These are phyloP conservation scores for Apis laboriosa DNA, from an alignment of 1,140 invertebrate genomes.

Conservation along the genomic window DNA sequence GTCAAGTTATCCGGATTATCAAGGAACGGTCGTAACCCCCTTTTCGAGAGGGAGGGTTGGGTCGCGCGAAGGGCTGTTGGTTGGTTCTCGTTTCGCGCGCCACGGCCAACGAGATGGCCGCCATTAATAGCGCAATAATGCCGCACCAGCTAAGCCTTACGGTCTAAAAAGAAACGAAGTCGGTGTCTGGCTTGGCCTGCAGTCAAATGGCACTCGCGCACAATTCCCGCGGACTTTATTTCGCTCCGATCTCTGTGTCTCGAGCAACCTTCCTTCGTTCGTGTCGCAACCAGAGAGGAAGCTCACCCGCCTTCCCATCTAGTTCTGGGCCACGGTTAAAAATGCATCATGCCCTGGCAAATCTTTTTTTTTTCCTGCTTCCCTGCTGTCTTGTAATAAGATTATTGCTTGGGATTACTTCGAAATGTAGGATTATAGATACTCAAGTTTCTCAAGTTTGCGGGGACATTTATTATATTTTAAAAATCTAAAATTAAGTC, in stretches of 20 bases:
- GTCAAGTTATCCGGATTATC: conserved; percentile 54
- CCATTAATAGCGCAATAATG: conserved; percentile 60
- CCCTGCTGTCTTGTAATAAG: not conserved
- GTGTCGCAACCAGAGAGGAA: conserved; percentile 7
- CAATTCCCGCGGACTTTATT: conserved; percentile 46
- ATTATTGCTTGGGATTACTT: no score
- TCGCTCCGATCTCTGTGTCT: conserved; percentile 14
- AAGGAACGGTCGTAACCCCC: conserved; percentile 25
- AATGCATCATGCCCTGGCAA: conserved; percentile 1
- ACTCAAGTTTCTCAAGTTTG: no score
- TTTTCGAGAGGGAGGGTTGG: not conserved
- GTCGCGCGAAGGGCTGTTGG: conserved; percentile 7
- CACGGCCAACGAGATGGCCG: conserved; percentile 29
- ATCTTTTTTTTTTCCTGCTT: not conserved
- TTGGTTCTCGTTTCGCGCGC: conserved; percentile 31
- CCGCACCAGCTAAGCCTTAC: conserved; percentile 51
- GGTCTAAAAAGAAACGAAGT: conserved; percentile 63
- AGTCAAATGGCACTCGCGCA: conserved; percentile 54
- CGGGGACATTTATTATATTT: no score
- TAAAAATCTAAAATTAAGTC: no score
- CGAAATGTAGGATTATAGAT: no score
- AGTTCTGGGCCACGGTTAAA: not conserved
- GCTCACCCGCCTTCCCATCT: not conserved
- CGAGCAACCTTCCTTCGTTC: not conserved
- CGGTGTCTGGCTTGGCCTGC: conserved; percentile 51